A percentile compares a stretch with the other conserved stretches of the same genome.
phyloP scores from a whole-genome alignment of 2,797 vertebrate genomes.

The Trichosurus vulpecula region DNA sequence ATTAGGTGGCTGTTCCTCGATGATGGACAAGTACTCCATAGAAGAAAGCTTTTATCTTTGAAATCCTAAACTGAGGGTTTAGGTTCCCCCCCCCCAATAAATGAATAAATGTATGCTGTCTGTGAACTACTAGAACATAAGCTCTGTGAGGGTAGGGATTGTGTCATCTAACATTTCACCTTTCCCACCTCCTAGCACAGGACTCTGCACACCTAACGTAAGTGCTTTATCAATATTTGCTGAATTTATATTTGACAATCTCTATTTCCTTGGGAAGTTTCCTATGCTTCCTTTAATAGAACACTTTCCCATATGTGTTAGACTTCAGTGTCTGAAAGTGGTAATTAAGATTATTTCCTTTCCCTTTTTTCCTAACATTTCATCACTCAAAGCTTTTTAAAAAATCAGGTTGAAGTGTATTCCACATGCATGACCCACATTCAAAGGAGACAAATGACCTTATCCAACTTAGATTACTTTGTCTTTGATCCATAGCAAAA shows the following conservation, averaged over 20 bases:
- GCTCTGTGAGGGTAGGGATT: not conserved
- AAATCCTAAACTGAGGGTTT: not conserved
- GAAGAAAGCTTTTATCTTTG: not conserved
- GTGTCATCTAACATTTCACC: not conserved
- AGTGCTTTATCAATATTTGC: not conserved
- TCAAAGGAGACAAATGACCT: conserved; percentile 4
- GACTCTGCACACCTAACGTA: not conserved
- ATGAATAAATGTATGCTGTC: not conserved
- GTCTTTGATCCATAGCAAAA: not conserved
- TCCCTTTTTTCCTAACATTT: not conserved
- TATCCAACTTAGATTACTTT: not conserved
- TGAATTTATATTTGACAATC: not conserved
- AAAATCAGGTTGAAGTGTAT: conserved; percentile 17
- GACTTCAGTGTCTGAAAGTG: not conserved
- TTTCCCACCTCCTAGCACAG: not conserved
- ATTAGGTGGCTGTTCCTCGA: not conserved
- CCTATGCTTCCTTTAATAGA: not conserved
- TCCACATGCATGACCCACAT: not conserved
- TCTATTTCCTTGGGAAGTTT: not conserved
- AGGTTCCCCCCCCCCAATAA: not conserved
- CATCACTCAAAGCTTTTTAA: not conserved
- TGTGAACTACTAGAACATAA: not conserved
- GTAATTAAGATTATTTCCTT: not conserved
- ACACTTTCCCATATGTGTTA: not conserved
- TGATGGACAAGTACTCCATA: not conserved